phyloP scores from a whole-genome alignment of 2,888 invertebrate genomes.

The Sinohyriopsis cumingii region DNA sequence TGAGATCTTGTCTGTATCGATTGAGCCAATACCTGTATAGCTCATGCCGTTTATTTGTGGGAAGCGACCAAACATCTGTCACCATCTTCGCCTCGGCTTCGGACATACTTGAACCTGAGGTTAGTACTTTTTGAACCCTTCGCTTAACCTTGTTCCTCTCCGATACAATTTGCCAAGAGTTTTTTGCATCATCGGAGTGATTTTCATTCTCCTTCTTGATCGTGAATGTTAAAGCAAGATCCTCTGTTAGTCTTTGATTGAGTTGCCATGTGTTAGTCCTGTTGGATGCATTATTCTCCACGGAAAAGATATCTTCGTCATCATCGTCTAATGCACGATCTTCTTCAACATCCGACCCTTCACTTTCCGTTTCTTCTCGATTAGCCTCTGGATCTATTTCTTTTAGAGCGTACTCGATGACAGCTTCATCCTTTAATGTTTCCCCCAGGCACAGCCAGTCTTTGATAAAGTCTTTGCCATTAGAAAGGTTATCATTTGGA shows the following conservation, averaged over 20 bases:
- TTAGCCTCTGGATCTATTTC: conserved; percentile 4
- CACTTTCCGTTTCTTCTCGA: not conserved
- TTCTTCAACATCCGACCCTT: conserved; percentile 29
- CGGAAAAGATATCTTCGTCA: conserved; percentile 8
- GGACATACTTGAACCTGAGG: conserved; percentile 20
- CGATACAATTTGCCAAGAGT: too few relatives aligned
- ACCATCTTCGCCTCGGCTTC: conserved; percentile 31
- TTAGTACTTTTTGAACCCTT: too few relatives aligned
- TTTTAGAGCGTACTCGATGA: conserved; percentile 2
- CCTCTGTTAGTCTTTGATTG: too few relatives aligned
- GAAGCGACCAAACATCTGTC: conserved; percentile 53
- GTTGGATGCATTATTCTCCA: not conserved
- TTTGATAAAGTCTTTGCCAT: conserved; percentile 1
- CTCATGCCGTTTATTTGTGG: conserved; percentile 69
- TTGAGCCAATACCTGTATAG: conserved; percentile 71
- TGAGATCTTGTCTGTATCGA: conserved; percentile 31
- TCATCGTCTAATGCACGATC: conserved; percentile 25
- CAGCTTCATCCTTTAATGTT: not conserved
- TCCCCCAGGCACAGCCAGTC: conserved; percentile 24
- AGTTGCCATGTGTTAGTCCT: too few relatives aligned
- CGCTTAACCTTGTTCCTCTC: too few relatives aligned
- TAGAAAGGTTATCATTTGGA: conserved; percentile 6
- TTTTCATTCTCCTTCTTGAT: too few relatives aligned
- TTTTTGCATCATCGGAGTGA: too few relatives aligned
- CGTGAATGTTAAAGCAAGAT: too few relatives aligned